Percentiles rank a stretch among this genome's conserved stretches.
Evolutionary conservation across 2,797 vertebrate genomes (phyloP).

Genomic region (Heterohyrax brucei): DNA sequence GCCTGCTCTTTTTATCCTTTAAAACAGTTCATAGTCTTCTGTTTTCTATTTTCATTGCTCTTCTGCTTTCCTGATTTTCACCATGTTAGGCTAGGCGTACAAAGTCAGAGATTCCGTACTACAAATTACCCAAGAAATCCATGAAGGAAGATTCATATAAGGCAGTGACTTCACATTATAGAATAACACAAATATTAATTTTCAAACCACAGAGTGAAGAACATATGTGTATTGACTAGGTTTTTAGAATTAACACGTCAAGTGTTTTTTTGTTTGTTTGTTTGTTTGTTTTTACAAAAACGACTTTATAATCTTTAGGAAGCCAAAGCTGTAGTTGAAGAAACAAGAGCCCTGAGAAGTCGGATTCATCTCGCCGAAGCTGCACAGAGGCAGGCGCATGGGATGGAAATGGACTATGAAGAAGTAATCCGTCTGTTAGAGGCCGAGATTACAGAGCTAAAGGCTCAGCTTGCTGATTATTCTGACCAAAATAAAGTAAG

Average conservation of each 20-base stretch:
- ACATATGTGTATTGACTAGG: neutral
- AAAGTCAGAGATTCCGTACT: neutral
- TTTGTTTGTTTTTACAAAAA: neutral
- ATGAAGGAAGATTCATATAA: constrained; percentile 7
- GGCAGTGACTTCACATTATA: neutral
- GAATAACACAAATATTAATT: neutral
- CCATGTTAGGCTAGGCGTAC: neutral
- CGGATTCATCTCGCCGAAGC: constrained; percentile 95
- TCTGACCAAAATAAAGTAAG: constrained; percentile 93
- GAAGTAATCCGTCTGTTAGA: constrained; percentile 97
- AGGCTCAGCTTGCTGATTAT: constrained; percentile 93
- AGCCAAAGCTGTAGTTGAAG: constrained; percentile 93
- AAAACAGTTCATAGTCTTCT: neutral
- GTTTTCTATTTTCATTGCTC: neutral
- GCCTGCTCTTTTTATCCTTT: neutral
- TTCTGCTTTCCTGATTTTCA: constrained; percentile 39
- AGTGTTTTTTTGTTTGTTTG: neutral
- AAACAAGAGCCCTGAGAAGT: constrained; percentile 92
- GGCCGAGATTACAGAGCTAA: constrained; percentile 96
- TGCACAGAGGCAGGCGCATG: constrained; percentile 94
- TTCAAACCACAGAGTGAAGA: constrained; percentile 12
- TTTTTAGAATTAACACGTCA: neutral
- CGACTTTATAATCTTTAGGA: constrained; percentile 90
- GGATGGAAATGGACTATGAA: constrained; percentile 98
- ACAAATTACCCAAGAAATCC: constrained; percentile 42